These are phyloP conservation scores for Aramus guarauna DNA, from an alignment of 2,113 vertebrate genomes.

Conservation along the genomic window DNA sequence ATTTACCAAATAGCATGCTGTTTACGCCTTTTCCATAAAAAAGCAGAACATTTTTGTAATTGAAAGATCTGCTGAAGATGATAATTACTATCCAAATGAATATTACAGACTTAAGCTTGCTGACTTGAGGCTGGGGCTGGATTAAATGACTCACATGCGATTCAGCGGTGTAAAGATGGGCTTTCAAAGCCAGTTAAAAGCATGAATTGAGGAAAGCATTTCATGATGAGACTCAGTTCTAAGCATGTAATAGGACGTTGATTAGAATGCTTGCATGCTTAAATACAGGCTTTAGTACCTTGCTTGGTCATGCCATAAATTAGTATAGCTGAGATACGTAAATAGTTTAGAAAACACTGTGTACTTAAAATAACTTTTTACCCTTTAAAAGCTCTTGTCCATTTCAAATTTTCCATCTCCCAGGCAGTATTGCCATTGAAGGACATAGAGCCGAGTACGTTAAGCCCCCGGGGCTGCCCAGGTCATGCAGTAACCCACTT, in stretches of 20 bases:
- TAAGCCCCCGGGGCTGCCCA: neutral
- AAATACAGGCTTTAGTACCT: neutral
- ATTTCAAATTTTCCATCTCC: slow-evolving; percentile 4
- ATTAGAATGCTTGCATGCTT: neutral
- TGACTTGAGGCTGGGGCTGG: neutral
- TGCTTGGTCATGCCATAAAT: neutral
- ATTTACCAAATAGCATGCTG: neutral
- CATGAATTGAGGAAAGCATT: neutral
- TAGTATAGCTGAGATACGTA: neutral
- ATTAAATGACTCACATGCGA: neutral
- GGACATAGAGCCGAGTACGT: neutral
- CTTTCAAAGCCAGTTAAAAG: neutral
- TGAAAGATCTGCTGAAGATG: neutral
- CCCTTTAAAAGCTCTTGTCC: neutral
- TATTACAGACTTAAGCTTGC: neutral
- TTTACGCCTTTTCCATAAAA: neutral
- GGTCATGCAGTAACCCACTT: neutral
- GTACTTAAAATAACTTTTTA: slow-evolving; percentile 28
- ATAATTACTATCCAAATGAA: neutral
- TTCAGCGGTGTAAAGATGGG: rapidly evolving
- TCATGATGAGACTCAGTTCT: neutral
- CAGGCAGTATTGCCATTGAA: neutral
- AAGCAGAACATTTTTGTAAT: neutral
- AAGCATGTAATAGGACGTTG: neutral
- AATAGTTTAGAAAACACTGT: slow-evolving; percentile 30